Evolutionary conservation across 2,113 vertebrate genomes (phyloP).

Genomic region (Siniperca knerii): DNA sequence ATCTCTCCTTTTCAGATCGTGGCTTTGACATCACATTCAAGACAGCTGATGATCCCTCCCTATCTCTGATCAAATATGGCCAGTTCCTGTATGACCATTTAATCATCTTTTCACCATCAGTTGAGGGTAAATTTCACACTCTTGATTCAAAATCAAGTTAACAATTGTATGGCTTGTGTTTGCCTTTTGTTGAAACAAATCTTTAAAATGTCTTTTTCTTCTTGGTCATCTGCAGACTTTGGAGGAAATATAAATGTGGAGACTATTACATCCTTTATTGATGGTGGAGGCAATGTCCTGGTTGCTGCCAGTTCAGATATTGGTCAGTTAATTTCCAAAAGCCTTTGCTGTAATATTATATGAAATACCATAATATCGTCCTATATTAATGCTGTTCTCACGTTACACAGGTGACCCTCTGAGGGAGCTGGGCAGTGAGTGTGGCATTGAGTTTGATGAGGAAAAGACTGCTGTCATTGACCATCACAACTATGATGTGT

Average conservation of each 20-base stretch:
- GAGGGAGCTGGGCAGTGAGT: slow-evolving; percentile 97
- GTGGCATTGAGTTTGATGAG: slow-evolving; percentile 98
- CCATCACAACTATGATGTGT: slow-evolving; percentile 96
- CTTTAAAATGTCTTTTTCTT: background rate
- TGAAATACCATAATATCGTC: background rate
- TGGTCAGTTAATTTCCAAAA: slow-evolving; percentile 81
- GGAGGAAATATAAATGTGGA: slow-evolving; percentile 97
- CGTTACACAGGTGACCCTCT: slow-evolving; percentile 91
- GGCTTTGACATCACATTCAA: slow-evolving; percentile 95
- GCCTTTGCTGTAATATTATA: background rate
- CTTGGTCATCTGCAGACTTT: slow-evolving; percentile 88
- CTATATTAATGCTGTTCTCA: background rate
- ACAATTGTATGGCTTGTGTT: background rate
- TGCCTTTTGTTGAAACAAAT: background rate
- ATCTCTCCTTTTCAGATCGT: slow-evolving; percentile 85
- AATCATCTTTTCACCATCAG: slow-evolving; percentile 94
- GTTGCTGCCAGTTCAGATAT: slow-evolving; percentile 96
- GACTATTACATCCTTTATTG: slow-evolving; percentile 96
- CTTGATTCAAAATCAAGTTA: fast-evolving
- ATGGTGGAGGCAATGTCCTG: slow-evolving; percentile 94
- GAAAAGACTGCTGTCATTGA: slow-evolving; percentile 96
- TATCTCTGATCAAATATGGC: slow-evolving; percentile 97
- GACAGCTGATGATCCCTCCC: slow-evolving; percentile 92
- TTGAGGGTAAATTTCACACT: slow-evolving; percentile 88
- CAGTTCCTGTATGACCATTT: slow-evolving; percentile 97